Base-by-base conservation (phyloP, 2,888 invertebrate genomes). In the Hedya salicella region DNA sequence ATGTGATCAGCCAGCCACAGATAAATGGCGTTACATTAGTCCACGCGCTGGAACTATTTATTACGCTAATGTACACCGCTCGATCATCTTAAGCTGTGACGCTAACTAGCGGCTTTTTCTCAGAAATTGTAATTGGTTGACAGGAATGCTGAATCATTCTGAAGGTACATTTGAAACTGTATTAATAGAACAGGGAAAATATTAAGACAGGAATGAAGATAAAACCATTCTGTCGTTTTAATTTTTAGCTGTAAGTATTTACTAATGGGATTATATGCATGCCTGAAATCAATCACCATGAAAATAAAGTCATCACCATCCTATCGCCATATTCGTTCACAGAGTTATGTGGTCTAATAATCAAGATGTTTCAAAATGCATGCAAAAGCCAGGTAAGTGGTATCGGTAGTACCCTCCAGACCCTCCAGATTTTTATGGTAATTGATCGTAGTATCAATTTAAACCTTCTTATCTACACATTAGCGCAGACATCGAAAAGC, bases 11-110 rank as follows among this genome's bases (percentile, higher is more conserved):
- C 52, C 19, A 62, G 68, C 62, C 66, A 63, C 74, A 73, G 74
- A 83, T 78, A 81, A 79, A 83, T 83, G 78, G 61, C 53, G 56
- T 44, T 68, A 73, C 82, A 83, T 83, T 81, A 81, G 83, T 78
- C 70, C 69, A 68, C 75, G 73, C 76, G 74, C 77, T 69, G 72
- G 75, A 72, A 66, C 75, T 75, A 83, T 83, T 81, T 79, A 78
- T 83, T 74, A 79, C 69, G 69, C 62, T 71, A 70, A 75, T 71
- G 66, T 69, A 67, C 63, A 54, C 30, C 71, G 54, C 72, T 81
- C 73, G 73, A 79, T 82, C 81, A 78, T 80, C 71, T 71, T 70
- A 73, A 62, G 57, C 39, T 57, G 68, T 56, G 53, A 36, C 59
- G 65, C 46, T 65, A 65, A 65, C 65, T 60, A 48, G 65, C 39